Percentiles rank a stretch among this genome's conserved stretches.
Evolutionary conservation across 1,140 invertebrate genomes (phyloP).

Genomic region (fruit fly (Drosophila melanogaster)): Release_6_plus_ISO1_MT NT_033779.5:16276501-16277000

Average conservation of each 20-base stretch:
- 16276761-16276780: background rate
- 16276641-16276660: too few species aligned
- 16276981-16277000: constrained; percentile 52
- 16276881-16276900: constrained; percentile 22
- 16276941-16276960: background rate
- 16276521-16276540: constrained; percentile 7
- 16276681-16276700: too few species aligned
- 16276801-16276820: background rate
- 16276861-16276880: constrained; percentile 26
- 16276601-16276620: too few species aligned
- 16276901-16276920: background rate
- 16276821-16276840: background rate
- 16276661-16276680: too few species aligned
- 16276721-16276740: too few species aligned
- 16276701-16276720: too few species aligned
- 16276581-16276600: too few species aligned
- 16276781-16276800: too few species aligned
- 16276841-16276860: background rate
- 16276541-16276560: background rate
- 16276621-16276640: too few species aligned
- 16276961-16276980: constrained; percentile 3
- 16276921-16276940: background rate
- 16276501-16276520: background rate
- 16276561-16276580: background rate
- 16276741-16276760: background rate